Evolutionary conservation across 2,888 invertebrate genomes (phyloP).

Genomic region (Thumatha senex): DNA sequence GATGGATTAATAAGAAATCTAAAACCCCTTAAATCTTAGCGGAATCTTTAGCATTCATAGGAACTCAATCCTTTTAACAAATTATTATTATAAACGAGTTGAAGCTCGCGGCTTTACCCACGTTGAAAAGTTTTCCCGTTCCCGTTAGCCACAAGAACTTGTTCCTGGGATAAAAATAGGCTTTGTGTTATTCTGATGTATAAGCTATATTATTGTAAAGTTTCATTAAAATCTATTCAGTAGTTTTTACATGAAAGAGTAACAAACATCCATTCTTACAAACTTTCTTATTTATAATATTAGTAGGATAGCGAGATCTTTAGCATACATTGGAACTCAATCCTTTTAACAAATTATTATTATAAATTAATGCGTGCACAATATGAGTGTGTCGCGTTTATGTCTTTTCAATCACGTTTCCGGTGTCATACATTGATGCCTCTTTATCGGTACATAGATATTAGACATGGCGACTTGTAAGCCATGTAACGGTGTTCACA

Average conservation of each 20-base stretch:
- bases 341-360: not conserved
- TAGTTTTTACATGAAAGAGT: too few relatives aligned
- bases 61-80: not conserved
- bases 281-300: too few relatives aligned
- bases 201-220: too few relatives aligned
- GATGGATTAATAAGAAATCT: too few relatives aligned
- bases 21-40: conserved; percentile 44
- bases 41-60: not conserved
- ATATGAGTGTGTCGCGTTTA: conserved; percentile 45
- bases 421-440: conserved; percentile 21
- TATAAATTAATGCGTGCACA: not conserved
- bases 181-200: too few relatives aligned
- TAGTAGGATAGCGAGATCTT: conserved; percentile 17
- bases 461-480: conserved; percentile 4
- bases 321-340: not conserved
- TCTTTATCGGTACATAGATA: conserved; percentile 9
- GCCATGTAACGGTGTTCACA: conserved; percentile 5
- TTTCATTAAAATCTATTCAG: too few relatives aligned
- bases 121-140: too few relatives aligned
- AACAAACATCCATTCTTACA: too few relatives aligned
- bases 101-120: too few relatives aligned
- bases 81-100: not conserved
- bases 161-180: too few relatives aligned
- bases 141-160: too few relatives aligned
- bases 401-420: conserved; percentile 55